Conservation (phyloP, 2,888 invertebrate genomes). For the Sympetrum striolatum region DNA sequence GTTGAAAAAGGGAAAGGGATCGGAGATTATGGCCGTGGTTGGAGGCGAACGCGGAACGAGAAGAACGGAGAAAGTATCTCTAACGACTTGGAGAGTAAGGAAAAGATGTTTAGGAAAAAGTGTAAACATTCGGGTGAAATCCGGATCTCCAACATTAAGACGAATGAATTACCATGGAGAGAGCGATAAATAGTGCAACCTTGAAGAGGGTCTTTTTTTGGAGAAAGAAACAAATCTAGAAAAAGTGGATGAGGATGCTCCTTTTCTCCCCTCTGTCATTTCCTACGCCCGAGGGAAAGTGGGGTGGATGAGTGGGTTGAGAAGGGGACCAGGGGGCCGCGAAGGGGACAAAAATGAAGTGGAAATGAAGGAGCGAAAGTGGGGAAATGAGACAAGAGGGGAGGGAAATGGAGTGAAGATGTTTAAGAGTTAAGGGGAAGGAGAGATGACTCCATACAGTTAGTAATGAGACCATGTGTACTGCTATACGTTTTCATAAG, state of each 20-base stretch:
- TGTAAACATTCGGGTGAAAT: too few relatives aligned
- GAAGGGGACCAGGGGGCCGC: not conserved
- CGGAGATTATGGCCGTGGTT: not conserved
- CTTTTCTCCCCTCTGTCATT: too few relatives aligned
- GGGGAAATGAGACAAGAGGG: not conserved
- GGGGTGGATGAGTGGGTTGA: not conserved
- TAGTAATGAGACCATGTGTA: too few relatives aligned
- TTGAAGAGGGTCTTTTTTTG: not conserved
- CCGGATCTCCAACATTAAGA: too few relatives aligned
- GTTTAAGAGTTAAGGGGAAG: not conserved
- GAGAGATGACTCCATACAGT: not conserved
- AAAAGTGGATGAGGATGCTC: too few relatives aligned
- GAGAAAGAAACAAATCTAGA: too few relatives aligned
- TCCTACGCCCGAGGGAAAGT: not conserved
- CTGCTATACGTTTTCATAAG: not conserved
- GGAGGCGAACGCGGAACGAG: not conserved
- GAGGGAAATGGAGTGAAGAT: not conserved
- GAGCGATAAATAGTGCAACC: not conserved
- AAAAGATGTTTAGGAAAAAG: too few relatives aligned
- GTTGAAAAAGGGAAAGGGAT: not conserved
- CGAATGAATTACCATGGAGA: not conserved
- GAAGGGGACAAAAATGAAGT: not conserved
- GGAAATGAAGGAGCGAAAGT: not conserved
- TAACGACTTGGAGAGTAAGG: too few relatives aligned
- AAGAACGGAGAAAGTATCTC: not conserved